Evolutionary conservation across 2,888 invertebrate genomes (phyloP), one percentile per base, ranked within the genome.

Genomic region (Octodonta nipae): DNA sequence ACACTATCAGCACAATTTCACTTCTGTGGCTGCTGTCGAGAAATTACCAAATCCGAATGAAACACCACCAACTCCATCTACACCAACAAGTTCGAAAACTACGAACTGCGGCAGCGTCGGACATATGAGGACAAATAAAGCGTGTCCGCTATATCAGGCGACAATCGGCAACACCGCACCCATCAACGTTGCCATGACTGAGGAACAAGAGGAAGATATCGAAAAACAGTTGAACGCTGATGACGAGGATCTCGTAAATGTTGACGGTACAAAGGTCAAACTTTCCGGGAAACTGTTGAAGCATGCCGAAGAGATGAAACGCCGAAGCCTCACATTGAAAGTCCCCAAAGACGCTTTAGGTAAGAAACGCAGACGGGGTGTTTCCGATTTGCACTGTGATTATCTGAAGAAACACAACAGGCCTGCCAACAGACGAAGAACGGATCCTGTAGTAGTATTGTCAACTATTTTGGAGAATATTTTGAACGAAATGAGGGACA

Each of bases 381-480:
- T 75, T 10, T 65, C 65, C 2, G 81, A 79, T 38, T 67, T 78
- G 32, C 83, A 86, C 50, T 85, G 83, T 61, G 95, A 95, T 64
- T 95, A 95, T 51, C 65, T 93, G 4, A 89, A 86, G 46, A 71
- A 78, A 12, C 80, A 80, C 37, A 75, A 75, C 38, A 71, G 80
- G 45, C 83, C 87, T 0, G 86, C 89, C 0, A 92, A 96, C 55
- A 66, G 98, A 5, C 68, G 91, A 0, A 71, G 96, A 25, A 92
- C 93, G 0, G 98, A 98, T 65, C 98, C 98, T 0, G 78, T 93
- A 1, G 93, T 98, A 8, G 92, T 95, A 0, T 64, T 96, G 33
- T 87, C 91, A 0, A 85, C 88, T 0, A 77, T 93, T 42, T 65
- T 95, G 26, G 95, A 96, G 55, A 77, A 77, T 33, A 89, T 96